Conservation (phyloP, 1,140 invertebrate species). For the Calosoma granatense region DNA sequence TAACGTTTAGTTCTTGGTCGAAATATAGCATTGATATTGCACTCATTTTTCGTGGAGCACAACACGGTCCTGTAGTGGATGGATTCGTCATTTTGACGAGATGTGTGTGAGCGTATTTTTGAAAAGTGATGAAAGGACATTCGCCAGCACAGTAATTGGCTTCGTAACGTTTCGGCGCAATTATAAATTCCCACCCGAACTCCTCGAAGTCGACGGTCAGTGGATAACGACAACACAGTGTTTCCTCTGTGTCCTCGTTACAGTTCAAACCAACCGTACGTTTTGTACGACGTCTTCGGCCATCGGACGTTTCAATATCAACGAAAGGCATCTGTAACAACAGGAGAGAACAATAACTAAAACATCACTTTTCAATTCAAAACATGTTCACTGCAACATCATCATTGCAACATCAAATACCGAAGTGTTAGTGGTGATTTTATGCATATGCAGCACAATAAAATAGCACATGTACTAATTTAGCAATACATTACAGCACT, state of each 20-base stretch:
- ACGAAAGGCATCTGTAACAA: constrained; percentile 69
- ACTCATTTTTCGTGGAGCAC: constrained; percentile 79
- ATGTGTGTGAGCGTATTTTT: constrained; percentile 89
- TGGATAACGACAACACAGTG: constrained; percentile 80
- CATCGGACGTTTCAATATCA: constrained; percentile 60
- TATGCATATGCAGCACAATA: no score
- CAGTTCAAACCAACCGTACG: constrained; percentile 70
- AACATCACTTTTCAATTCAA: background rate
- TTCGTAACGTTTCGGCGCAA: constrained; percentile 90
- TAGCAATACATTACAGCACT: no score
- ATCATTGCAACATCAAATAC: background rate
- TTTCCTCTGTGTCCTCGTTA: constrained; percentile 64
- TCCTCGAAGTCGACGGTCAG: constrained; percentile 92
- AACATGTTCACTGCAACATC: background rate
- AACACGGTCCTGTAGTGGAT: constrained; percentile 73
- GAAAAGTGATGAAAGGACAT: constrained; percentile 81
- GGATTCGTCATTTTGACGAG: constrained; percentile 64
- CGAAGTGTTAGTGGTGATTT: background rate
- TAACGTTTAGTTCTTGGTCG: constrained; percentile 77
- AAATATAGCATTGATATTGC: constrained; percentile 90
- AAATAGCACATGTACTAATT: no score
- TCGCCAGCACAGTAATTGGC: constrained; percentile 95
- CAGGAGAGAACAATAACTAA: no score
- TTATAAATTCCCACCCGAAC: constrained; percentile 98
- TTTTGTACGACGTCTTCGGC: constrained; percentile 50